Conservation (phyloP, 2,113 vertebrate genomes). For the Pomatostomus ruficeps region DNA sequence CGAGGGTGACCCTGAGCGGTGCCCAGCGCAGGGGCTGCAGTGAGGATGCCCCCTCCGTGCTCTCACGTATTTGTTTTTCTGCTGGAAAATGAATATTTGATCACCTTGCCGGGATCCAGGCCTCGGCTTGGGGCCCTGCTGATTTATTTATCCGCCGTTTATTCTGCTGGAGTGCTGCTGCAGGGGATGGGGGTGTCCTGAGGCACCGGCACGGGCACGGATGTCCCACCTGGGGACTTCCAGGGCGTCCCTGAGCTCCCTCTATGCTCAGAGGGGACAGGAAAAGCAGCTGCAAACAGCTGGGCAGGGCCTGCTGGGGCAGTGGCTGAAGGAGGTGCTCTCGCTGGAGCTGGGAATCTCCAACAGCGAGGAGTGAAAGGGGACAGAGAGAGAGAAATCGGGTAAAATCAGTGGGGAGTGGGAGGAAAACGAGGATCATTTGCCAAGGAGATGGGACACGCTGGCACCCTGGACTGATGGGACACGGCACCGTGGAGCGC, state of each 20-base stretch:
- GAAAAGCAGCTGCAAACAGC: background rate
- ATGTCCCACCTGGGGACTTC: background rate
- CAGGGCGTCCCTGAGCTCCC: background rate
- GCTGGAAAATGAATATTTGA: slow-evolving; percentile 40
- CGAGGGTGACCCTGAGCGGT: background rate
- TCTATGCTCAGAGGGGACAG: background rate
- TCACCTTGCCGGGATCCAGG: background rate
- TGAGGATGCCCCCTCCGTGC: background rate
- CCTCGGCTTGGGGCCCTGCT: background rate
- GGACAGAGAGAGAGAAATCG: background rate
- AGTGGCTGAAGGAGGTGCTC: background rate
- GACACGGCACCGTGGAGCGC: too few species aligned
- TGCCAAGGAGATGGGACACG: background rate
- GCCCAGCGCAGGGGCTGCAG: background rate
- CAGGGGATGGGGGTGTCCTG: background rate
- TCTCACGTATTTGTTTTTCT: slow-evolving; percentile 9
- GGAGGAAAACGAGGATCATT: background rate
- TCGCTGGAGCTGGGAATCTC: background rate
- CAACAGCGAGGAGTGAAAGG: background rate
- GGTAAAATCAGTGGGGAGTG: background rate
- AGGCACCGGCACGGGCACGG: background rate
- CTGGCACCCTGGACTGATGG: too few species aligned
- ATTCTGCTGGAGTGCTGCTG: background rate
- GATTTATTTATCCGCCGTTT: background rate
- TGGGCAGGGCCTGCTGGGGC: background rate